phyloP scores from a whole-genome alignment of 2,888 invertebrate genomes.

The Cabera pusaria region DNA sequence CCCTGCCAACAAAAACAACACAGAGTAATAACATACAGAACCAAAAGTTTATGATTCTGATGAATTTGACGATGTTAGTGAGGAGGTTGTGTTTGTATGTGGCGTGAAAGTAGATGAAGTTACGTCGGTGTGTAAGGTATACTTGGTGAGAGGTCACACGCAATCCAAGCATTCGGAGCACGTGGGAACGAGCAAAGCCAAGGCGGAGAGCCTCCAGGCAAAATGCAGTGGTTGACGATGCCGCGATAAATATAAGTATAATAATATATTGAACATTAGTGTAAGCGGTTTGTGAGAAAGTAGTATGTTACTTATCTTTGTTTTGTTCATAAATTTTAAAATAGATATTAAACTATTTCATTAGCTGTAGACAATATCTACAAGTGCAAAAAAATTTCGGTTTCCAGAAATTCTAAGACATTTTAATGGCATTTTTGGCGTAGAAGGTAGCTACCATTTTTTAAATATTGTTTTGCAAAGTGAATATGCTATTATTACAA shows the following conservation, averaged over 20 bases:
- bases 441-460: no score
- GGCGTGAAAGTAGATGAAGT: constrained; percentile 47
- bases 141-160: constrained; percentile 74
- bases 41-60: constrained; percentile 22
- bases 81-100: constrained; percentile 30
- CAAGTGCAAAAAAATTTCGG: no score
- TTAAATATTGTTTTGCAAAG: no score
- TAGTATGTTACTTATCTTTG: constrained; percentile 33
- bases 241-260: constrained; percentile 66
- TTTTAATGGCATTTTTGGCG: no score
- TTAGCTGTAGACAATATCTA: no score
- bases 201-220: constrained; percentile 74
- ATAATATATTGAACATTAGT: constrained; percentile 63
- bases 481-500: no score
- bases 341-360: no score
- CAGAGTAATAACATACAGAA: constrained; percentile 45
- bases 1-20: constrained; percentile 44
- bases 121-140: constrained; percentile 52
- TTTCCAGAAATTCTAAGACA: no score
- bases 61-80: background rate
- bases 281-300: constrained; percentile 50
- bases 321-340: no score
- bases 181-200: constrained; percentile 72
- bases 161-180: constrained; percentile 80
- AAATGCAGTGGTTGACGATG: constrained; percentile 77